A percentile compares a stretch with the other conserved stretches of the same genome.
Evolutionary conservation across 2,113 vertebrate genomes (phyloP).

Genomic region (Anoura caudifer): DNA sequence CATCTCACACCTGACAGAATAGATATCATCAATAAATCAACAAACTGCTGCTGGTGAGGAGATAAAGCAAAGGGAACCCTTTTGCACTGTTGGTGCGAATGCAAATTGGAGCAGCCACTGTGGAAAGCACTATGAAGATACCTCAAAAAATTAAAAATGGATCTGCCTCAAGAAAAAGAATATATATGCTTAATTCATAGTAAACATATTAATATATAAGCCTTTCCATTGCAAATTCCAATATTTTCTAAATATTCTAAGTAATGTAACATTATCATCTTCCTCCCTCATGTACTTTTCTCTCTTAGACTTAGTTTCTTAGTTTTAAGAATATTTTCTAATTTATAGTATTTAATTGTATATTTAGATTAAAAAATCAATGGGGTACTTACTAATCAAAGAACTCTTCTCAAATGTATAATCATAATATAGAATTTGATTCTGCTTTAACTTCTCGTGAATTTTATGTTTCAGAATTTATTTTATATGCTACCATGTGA

Average conservation of each 20-base stretch:
- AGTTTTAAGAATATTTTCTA: not conserved
- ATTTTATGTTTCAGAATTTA: not conserved
- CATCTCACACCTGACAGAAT: too few relatives aligned
- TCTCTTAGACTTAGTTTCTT: not conserved
- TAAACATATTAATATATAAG: conserved; percentile 26
- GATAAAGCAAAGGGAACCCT: too few relatives aligned
- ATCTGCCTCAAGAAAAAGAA: not conserved
- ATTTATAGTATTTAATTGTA: not conserved
- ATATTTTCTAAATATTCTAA: not conserved
- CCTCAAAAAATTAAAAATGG: too few relatives aligned
- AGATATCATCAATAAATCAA: too few relatives aligned
- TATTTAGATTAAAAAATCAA: not conserved
- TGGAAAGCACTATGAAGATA: too few relatives aligned
- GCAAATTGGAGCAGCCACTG: too few relatives aligned
- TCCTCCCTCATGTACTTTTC: not conserved
- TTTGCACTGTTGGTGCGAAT: too few relatives aligned
- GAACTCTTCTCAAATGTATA: not conserved
- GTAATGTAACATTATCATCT: not conserved
- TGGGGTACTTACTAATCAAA: fast-evolving
- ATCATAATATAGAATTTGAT: not conserved
- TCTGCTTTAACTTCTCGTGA: not conserved
- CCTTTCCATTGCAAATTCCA: not conserved
- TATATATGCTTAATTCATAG: not conserved
- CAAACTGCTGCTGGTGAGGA: too few relatives aligned
- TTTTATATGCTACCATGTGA: not conserved